These are phyloP conservation scores for Periparus ater DNA, from an alignment of 2,797 vertebrate species.

Conservation along the genomic window DNA sequence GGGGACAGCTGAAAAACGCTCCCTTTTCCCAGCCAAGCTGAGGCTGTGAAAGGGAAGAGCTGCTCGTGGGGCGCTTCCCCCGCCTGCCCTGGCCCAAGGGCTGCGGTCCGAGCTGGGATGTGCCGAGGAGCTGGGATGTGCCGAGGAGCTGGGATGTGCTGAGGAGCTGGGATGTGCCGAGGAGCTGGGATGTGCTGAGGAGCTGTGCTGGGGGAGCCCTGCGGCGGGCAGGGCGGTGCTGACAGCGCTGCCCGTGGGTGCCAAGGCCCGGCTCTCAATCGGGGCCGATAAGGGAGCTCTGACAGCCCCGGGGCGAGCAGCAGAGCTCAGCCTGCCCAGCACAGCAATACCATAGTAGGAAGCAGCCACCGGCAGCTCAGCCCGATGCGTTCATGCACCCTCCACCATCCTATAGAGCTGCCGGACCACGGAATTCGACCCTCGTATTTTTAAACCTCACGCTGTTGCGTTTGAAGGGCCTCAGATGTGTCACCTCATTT, in stretches of 20 bases:
- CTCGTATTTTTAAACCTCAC: not conserved
- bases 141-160: too few relatives aligned
- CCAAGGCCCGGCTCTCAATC: not conserved
- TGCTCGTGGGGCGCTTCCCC: accelerated
- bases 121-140: too few relatives aligned
- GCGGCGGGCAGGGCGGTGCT: accelerated
- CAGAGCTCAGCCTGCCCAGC: not conserved
- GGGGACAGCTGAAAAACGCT: not conserved
- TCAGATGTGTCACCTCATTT: not conserved
- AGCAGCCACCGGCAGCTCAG: not conserved
- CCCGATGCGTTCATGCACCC: accelerated
- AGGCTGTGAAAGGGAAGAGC: not conserved
- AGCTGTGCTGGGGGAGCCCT: not conserved
- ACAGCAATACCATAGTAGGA: conserved; percentile 49
- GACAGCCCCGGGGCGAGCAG: not conserved
- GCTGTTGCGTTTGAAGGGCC: not conserved
- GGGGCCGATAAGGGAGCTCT: not conserved
- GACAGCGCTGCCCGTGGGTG: accelerated
- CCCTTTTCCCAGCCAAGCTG: too few relatives aligned
- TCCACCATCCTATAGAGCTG: not conserved
- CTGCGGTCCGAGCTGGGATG: not conserved
- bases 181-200: not conserved
- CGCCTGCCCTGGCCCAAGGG: not conserved
- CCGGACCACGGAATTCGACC: not conserved
- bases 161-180: too few relatives aligned